These are phyloP conservation scores for Spialia ferax DNA, from an alignment of 2,888 invertebrate species.

Conservation along the genomic window DNA sequence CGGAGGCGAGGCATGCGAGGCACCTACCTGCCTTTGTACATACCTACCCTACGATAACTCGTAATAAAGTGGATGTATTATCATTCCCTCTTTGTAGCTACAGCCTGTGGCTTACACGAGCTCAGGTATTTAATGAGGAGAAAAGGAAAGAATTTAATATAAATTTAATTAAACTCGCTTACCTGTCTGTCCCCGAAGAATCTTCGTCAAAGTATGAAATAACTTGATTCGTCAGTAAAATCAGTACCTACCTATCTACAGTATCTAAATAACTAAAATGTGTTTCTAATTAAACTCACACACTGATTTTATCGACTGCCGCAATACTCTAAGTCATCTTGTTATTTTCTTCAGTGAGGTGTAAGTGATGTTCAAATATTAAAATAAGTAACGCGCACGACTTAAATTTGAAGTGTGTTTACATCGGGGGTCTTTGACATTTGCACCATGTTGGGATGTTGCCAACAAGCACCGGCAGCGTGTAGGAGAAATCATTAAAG, in stretches of 20 bases:
- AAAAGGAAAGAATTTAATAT: conserved; percentile 44
- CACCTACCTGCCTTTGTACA: background rate
- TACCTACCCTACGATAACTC: conserved; percentile 25
- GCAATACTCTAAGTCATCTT: background rate
- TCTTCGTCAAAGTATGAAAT: conserved; percentile 14
- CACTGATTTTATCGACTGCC: background rate
- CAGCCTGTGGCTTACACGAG: conserved; percentile 44
- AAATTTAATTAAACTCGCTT: conserved; percentile 40
- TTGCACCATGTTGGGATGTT: conserved; percentile 30
- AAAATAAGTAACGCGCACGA: background rate
- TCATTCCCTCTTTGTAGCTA: conserved; percentile 44
- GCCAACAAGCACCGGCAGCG: conserved; percentile 29
- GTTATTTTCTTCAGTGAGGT: too few relatives aligned
- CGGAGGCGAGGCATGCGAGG: background rate
- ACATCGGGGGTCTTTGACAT: conserved; percentile 29
- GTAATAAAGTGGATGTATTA: conserved; percentile 34
- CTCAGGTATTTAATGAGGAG: conserved; percentile 41
- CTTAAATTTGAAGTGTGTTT: background rate
- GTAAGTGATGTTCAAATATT: too few relatives aligned
- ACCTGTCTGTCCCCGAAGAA: conserved; percentile 27
- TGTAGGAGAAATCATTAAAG: conserved; percentile 39
- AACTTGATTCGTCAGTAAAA: background rate
- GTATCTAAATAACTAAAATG: too few relatives aligned
- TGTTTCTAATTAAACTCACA: background rate
- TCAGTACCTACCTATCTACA: background rate